Evolutionary conservation across 2,797 vertebrate genomes (phyloP).

Genomic region (Silurus lanzhouensis): DNA sequence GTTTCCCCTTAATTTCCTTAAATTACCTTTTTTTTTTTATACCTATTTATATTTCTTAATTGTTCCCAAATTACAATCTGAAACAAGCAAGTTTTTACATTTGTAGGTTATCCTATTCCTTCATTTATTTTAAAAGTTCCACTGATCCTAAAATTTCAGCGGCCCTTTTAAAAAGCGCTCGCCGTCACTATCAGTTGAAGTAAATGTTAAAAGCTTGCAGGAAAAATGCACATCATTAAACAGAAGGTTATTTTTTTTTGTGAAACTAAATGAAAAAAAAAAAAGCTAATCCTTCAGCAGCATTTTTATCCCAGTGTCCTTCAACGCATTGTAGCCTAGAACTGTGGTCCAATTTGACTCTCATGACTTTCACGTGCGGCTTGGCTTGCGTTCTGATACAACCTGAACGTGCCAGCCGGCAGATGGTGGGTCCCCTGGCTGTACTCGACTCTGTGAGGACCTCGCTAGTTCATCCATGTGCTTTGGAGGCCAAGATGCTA

Average conservation of each 20-base stretch:
- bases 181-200: too few relatives aligned
- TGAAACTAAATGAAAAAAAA: neutral
- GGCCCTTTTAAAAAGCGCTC: too few relatives aligned
- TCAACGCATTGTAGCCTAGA: constrained; percentile 52
- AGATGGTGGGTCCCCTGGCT: constrained; percentile 73
- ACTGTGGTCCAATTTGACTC: constrained; percentile 66
- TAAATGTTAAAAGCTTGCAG: neutral
- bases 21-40: neutral
- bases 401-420: constrained; percentile 70
- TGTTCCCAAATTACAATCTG: neutral
- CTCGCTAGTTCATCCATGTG: constrained; percentile 63
- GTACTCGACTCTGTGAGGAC: constrained; percentile 41
- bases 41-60: neutral
- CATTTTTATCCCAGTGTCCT: constrained; percentile 44
- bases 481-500: constrained; percentile 43
- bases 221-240: neutral
- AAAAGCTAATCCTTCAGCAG: constrained; percentile 45
- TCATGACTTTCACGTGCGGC: constrained; percentile 68
- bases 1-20: neutral
- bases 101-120: too few relatives aligned
- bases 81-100: neutral
- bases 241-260: too few relatives aligned
- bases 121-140: too few relatives aligned
- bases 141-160: too few relatives aligned
- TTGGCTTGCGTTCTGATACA: constrained; percentile 71